phyloP scores from a whole-genome alignment of 2,113 vertebrate genomes.

The Pachypanchax playfairii region DNA sequence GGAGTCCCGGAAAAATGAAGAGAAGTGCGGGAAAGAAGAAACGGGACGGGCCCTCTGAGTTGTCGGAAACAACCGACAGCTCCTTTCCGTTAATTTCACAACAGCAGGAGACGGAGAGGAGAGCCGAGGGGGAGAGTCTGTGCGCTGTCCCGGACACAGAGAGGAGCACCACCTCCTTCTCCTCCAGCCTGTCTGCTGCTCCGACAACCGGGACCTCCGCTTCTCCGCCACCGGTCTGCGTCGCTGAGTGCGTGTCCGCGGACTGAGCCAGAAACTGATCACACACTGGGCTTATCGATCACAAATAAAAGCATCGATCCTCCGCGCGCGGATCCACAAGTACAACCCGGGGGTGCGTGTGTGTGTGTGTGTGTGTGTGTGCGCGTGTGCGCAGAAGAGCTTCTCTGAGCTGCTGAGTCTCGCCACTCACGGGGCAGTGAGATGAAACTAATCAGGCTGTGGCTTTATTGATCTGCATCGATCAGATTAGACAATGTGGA shows the following conservation, averaged over 20 bases:
- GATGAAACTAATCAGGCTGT: not conserved
- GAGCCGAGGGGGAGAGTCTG: constrained; percentile 32
- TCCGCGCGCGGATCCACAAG: constrained; percentile 45
- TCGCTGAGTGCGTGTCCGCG: constrained; percentile 15
- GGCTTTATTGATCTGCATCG: too few relatives aligned
- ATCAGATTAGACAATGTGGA: too few relatives aligned
- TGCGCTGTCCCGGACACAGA: constrained; percentile 44
- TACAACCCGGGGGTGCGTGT: constrained; percentile 9
- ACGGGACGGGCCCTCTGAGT: constrained; percentile 50
- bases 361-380: not conserved
- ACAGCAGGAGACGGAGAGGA: constrained; percentile 45
- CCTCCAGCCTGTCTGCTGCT: constrained; percentile 35
- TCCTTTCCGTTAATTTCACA: constrained; percentile 64
- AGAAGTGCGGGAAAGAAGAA: not conserved
- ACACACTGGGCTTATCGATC: constrained; percentile 51
- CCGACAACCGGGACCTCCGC: constrained; percentile 38
- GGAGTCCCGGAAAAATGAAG: constrained; percentile 34
- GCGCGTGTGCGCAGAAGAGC: not conserved
- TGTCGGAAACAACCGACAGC: constrained; percentile 55
- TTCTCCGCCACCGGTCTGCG: too few relatives aligned
- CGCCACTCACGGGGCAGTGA: too few relatives aligned
- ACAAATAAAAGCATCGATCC: constrained; percentile 36
- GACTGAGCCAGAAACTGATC: constrained; percentile 27
- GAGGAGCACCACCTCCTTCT: constrained; percentile 55
- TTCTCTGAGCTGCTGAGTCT: too few relatives aligned